A percentile compares a stretch with the other conserved stretches of the same genome.
These are phyloP conservation scores for Oenanthe melanoleuca DNA, from an alignment of 2,113 vertebrate genomes.

Conservation along the genomic window DNA sequence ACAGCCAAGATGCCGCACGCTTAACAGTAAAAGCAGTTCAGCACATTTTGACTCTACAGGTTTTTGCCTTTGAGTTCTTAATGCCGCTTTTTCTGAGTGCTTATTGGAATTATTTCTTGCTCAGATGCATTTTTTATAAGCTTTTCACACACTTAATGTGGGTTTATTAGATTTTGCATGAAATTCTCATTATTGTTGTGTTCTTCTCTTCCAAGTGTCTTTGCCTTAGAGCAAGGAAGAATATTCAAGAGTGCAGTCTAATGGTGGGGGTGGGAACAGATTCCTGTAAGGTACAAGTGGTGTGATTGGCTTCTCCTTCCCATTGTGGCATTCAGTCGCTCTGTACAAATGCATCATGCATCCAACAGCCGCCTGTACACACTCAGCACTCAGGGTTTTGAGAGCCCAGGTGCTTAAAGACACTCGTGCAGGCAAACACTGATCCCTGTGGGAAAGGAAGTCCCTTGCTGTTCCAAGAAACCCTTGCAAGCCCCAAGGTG, in stretches of 20 bases:
- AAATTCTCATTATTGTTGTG: neutral
- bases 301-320: neutral
- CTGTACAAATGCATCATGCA: neutral
- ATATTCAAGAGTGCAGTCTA: neutral
- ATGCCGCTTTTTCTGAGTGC: neutral
- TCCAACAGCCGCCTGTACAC: neutral
- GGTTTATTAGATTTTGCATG: neutral
- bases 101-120: neutral
- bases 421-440: neutral
- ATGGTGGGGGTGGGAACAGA: neutral
- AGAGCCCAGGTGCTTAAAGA: neutral
- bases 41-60: neutral
- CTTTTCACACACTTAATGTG: neutral
- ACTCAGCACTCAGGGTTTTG: neutral
- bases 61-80: neutral
- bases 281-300: neutral
- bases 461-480: neutral
- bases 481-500: neutral
- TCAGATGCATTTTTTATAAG: neutral
- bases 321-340: neutral
- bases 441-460: neutral
- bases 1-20: rapidly evolving
- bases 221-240: neutral
- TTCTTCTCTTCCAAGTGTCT: neutral
- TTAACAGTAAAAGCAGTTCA: neutral